Evolutionary conservation across 2,888 invertebrate species (phyloP).

Genomic region (Cephus spinipes): DNA sequence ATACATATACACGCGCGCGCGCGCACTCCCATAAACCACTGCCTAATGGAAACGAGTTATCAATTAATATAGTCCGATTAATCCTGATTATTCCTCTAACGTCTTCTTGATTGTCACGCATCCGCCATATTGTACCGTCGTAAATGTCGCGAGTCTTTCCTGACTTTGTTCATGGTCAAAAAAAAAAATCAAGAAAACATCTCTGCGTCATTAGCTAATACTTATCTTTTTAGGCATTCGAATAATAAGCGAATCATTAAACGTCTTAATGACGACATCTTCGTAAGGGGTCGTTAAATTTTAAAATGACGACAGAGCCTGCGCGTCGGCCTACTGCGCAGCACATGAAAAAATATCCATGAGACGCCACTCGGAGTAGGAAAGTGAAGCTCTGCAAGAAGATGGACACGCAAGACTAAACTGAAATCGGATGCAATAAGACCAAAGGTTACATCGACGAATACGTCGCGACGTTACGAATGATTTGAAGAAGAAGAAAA

Average conservation of each 20-base stretch:
- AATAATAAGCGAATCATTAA: not conserved
- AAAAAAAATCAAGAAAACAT: not conserved
- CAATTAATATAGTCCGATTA: not conserved
- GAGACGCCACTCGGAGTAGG: not conserved
- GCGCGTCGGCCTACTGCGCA: not conserved
- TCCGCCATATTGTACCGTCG: not conserved
- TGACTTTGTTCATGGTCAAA: not conserved
- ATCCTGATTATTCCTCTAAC: not conserved
- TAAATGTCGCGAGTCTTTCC: not conserved
- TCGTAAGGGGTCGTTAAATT: not conserved
- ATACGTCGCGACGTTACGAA: conserved; percentile 7
- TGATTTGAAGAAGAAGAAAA: conserved; percentile 4
- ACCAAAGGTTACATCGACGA: not conserved
- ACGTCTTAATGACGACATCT: not conserved
- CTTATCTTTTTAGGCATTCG: not conserved
- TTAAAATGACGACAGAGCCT: not conserved
- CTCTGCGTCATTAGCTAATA: not conserved
- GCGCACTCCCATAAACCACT: not conserved
- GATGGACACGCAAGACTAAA: not conserved
- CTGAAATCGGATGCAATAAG: not conserved
- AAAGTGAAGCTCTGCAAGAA: not conserved
- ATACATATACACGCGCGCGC: too few relatives aligned
- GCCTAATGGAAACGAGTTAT: not conserved
- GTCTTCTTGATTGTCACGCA: not conserved
- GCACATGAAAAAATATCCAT: not conserved